phyloP scores from a whole-genome alignment of 1,140 invertebrate species.

The Tribolium madens region DNA sequence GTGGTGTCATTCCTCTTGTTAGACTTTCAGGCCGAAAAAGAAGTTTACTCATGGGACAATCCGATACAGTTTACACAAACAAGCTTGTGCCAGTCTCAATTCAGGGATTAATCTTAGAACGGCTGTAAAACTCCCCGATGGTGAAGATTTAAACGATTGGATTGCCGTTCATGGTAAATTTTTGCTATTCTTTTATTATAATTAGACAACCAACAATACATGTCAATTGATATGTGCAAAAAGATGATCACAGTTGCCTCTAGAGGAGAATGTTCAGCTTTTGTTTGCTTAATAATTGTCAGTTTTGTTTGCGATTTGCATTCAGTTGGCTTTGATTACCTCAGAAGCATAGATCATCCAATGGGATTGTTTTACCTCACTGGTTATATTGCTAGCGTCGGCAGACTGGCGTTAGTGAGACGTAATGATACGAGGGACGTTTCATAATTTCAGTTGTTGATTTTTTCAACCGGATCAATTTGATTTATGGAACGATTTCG shows the following conservation, averaged over 20 bases:
- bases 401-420: background rate
- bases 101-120: slow-evolving; percentile 92
- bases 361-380: background rate
- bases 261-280: background rate
- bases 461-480: slow-evolving; percentile 96
- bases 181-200: background rate
- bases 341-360: background rate
- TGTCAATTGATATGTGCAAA: background rate
- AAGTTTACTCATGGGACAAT: slow-evolving; percentile 92
- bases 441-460: slow-evolving; percentile 82
- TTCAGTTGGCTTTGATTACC: background rate
- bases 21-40: slow-evolving; percentile 94
- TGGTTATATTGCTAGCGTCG: background rate
- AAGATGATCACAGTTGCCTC: background rate
- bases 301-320: slow-evolving; percentile 15
- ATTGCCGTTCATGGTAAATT: slow-evolving; percentile 90
- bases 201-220: slow-evolving; percentile 2
- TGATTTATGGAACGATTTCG: slow-evolving; percentile 91
- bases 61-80: slow-evolving; percentile 92
- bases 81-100: slow-evolving; percentile 92
- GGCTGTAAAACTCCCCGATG: slow-evolving; percentile 87
- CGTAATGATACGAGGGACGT: background rate
- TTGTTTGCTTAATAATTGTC: background rate
- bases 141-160: slow-evolving; percentile 94
- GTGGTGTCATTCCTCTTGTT: slow-evolving; percentile 42